Evolutionary conservation across 2,797 vertebrate species (phyloP), one percentile per base, ranked within the genome.

Genomic region (Heliangelus exortis): DNA sequence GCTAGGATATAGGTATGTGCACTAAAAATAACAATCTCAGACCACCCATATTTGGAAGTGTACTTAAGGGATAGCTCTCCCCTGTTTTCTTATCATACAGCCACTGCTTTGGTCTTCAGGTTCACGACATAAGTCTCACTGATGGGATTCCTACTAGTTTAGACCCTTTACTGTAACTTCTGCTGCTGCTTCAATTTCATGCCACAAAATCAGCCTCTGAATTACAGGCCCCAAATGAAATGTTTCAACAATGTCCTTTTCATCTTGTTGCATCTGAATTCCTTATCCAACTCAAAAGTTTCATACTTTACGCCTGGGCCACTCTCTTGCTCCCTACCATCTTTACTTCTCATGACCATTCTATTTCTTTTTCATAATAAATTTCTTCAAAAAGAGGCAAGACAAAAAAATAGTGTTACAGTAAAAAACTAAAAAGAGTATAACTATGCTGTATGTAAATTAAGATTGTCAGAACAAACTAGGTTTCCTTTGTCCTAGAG

Each of bases 101-200:
- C 8, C 18, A 23, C 13, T 26, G 9, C 22, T 73, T 77, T 58
- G 28, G 11, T 12, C 31, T 81, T 48, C 15, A 57, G 33, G 12
- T 45, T 22, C 15, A 25, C 17, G 22, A 50, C 10, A 19, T 8
- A 21, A 0, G 0, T 18, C 57, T 41, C 1, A 1, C 3, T 66
- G n/a, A 74, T 33, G 5, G 17, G 2, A 47, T 3, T 41, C 34
- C 39, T 67, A 15, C 18, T 47, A 2, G 1, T 31, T 51, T 34
- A 74, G 51, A 39, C 9, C 2, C 16, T 12, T 86, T 17, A 41
- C 34, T 75, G 22, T 39, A 72, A 43, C 12, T 13, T 41, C 8
- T 55, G 15, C 21, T 83, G 17, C 39, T 89, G 10, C 5, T 45
- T 21, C 28, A 54, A 3, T 33, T 75, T 67, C 10, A 59, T 43